These are phyloP conservation scores for Thryonomys swinderianus DNA, from an alignment of 2,113 vertebrate species.

Conservation along the genomic window DNA sequence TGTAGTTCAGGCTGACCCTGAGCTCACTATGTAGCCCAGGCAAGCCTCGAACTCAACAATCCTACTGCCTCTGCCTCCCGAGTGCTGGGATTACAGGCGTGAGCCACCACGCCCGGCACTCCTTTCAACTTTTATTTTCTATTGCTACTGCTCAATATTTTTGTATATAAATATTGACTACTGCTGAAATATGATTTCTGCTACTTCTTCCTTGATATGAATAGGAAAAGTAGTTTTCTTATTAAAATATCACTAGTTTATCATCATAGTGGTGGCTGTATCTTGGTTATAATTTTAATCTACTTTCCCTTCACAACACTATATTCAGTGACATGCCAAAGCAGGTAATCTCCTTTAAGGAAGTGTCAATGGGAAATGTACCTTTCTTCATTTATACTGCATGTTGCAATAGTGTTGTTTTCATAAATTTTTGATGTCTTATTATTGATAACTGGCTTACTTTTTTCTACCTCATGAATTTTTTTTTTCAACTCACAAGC, in stretches of 20 bases:
- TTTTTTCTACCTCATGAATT: slow-evolving; percentile 45
- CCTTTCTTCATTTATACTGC: slow-evolving; percentile 20
- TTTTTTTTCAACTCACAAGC: slow-evolving; percentile 48
- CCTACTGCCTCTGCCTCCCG: too few relatives aligned
- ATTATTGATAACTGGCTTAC: neutral
- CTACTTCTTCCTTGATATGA: neutral
- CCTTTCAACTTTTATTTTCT: neutral
- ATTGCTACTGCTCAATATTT: neutral
- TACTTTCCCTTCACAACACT: neutral
- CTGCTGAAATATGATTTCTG: neutral
- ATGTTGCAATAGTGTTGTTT: neutral
- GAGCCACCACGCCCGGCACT: too few relatives aligned
- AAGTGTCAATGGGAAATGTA: slow-evolving; percentile 55
- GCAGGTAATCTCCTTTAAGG: slow-evolving; percentile 10
- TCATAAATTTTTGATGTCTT: slow-evolving; percentile 57
- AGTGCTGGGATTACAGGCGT: too few relatives aligned
- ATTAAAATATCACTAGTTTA: neutral
- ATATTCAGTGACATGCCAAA: slow-evolving; percentile 58
- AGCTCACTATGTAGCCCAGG: too few relatives aligned
- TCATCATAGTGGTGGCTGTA: neutral
- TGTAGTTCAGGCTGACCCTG: too few relatives aligned
- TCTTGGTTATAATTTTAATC: slow-evolving; percentile 55
- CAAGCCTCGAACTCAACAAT: too few relatives aligned
- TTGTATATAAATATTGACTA: neutral
- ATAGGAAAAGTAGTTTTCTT: neutral